Base-by-base conservation (phyloP, 2,888 invertebrate species). In the Margaritifera margaritifera region DNA sequence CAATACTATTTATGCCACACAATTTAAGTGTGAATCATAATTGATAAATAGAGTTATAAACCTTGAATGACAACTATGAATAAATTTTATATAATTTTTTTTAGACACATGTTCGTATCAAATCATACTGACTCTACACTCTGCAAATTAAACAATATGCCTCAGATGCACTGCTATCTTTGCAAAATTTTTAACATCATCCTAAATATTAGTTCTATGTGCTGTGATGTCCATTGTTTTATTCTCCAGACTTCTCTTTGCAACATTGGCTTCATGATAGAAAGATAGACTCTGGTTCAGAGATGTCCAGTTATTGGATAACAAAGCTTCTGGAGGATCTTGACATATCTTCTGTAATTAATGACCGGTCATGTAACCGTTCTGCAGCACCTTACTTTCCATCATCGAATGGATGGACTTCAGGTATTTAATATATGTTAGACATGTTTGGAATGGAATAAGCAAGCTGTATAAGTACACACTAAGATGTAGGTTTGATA, bases 261-360 rank as follows among this genome's bases (percentile, higher is more conserved):
- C 58, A 20, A 20, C 42, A 50, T 20, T 79, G 77, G 77, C 61
- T 72, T 24, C 50, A 65, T 6, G 64, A 67, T 2, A 70, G 63
- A n/a, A 65, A 63, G 18, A 58, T 68, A 56, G 58, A 68, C 19
- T 51, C 53, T 53, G 66, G 58, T 15, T 31, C 57, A 50, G 62
- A 62, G 2, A 68, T 79, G 8, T 77, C 77, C 5, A 58, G 64
- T 0, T 74, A 77, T 56, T 27, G 71, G 19, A 54, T 59, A 20
- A 31, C 71, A 18, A 61, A 67, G 42, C 61, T 79, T 0, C 57
- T 68, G n/a, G 75, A 79, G 63, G 75, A 77, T 52, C 57, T 74
- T 3, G 74, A 72, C n/a, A 61, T 75, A 8, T 67, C 77, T 8
- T 42, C 69, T 18, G 70, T 75, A 64, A 55, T 79, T 50, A 59